These are phyloP conservation scores for Eremobia ochroleuca DNA, from an alignment of 2,888 invertebrate genomes.

Conservation along the genomic window DNA sequence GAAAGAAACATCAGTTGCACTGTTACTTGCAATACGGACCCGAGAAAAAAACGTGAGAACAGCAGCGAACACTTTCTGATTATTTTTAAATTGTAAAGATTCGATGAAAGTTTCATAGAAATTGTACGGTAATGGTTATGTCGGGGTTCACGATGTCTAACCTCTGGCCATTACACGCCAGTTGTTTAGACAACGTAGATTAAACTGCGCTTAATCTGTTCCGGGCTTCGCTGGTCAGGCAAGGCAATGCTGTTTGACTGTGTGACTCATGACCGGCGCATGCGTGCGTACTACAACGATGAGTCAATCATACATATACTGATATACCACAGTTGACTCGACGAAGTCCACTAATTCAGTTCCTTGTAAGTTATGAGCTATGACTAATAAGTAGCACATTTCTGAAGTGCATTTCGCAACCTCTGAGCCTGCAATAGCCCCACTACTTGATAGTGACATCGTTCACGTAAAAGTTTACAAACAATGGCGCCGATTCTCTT, in stretches of 20 bases:
- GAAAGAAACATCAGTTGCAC: conserved; percentile 52
- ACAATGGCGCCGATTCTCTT: too few relatives aligned
- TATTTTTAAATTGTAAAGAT: conserved; percentile 60
- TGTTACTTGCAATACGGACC: conserved; percentile 52
- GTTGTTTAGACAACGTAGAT: conserved; percentile 54
- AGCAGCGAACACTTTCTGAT: conserved; percentile 61
- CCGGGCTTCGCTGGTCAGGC: conserved; percentile 49
- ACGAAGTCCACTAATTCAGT: conserved; percentile 68
- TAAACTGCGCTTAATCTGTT: conserved; percentile 58
- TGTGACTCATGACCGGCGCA: conserved; percentile 73
- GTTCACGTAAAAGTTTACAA: conserved; percentile 57
- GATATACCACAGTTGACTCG: conserved; percentile 67
- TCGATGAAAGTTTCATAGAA: conserved; percentile 65
- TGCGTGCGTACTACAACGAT: conserved; percentile 80
- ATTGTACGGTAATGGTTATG: conserved; percentile 49
- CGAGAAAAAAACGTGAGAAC: conserved; percentile 65
- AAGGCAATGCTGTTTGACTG: conserved; percentile 44
- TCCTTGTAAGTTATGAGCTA: conserved; percentile 67
- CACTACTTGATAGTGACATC: conserved; percentile 29
- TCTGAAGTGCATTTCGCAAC: conserved; percentile 33
- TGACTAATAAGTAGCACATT: conserved; percentile 67
- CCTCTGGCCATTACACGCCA: conserved; percentile 53
- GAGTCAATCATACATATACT: conserved; percentile 82
- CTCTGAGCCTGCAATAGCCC: neutral
- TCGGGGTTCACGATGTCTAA: conserved; percentile 48